Evolutionary conservation across 2,888 invertebrate genomes (phyloP).

Genomic region (Brachyptera risi): DNA sequence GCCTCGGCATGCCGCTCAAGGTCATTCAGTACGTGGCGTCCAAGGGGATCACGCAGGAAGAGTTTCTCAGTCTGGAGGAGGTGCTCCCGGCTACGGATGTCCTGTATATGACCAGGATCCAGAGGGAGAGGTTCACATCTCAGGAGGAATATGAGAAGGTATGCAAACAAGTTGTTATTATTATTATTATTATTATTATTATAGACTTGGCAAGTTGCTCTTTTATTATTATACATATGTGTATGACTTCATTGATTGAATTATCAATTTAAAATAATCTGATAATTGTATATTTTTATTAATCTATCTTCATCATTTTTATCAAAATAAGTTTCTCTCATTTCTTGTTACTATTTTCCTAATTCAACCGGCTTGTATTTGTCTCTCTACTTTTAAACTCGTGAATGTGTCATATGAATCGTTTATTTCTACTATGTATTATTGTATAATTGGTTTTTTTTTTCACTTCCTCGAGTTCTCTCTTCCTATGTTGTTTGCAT

Average conservation of each 20-base stretch:
- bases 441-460: no score
- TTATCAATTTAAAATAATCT: no score
- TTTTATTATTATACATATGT: no score
- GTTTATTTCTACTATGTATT: no score
- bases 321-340: no score
- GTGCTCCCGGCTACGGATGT: slow-evolving; percentile 93
- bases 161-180: slow-evolving; percentile 33
- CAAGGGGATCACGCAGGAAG: slow-evolving; percentile 74
- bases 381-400: not conserved
- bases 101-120: slow-evolving; percentile 97
- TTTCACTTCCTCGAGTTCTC: no score
- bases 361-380: not conserved
- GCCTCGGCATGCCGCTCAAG: slow-evolving; percentile 86
- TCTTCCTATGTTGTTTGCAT: no score
- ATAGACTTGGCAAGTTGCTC: no score
- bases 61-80: slow-evolving; percentile 70
- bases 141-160: slow-evolving; percentile 85
- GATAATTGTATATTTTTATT: no score
- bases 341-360: not conserved
- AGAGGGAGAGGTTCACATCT: slow-evolving; percentile 83
- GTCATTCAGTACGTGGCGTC: slow-evolving; percentile 73
- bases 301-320: no score
- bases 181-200: no score
- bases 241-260: no score
- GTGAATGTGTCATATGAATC: not conserved